Evolutionary conservation across 2,888 invertebrate species (phyloP), one percentile per base, ranked within the genome.

Genomic region (Physocephala rufipes): DNA sequence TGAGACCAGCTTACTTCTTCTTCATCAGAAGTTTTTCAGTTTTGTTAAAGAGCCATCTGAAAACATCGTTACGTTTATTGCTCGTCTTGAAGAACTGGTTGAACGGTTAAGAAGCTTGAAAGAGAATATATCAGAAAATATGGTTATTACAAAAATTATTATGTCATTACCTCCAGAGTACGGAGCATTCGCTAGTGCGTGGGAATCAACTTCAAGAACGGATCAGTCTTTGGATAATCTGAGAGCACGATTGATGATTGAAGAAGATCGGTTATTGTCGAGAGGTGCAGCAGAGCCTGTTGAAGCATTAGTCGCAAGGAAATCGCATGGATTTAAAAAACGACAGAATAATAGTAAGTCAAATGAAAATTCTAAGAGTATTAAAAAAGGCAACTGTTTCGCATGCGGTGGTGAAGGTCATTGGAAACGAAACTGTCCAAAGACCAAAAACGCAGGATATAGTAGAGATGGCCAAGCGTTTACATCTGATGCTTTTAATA

Each of bases 31-130:
- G 30, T 59, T 59, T 15, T 59, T 59, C 4, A 59, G 30, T 59
- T 59, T 59, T 59, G 26, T 28, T 28, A 59, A 59, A n/a, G 59
- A 59, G n/a, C 59, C 59, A 59, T 28, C 59, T 13, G 59, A 59
- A n/a, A 28, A 59, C 59, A 59, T 59, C n/a, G 28, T 24, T 16
- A 26, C 58, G 16, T 58, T 58, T 26, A 58, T 59, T 15, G 30
- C 59, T 59, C 16, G 28, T n/a, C 28, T 59, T 28, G 28, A 59
- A 28, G 59, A 59, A 28, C 28, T 59, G 26, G 59, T 59, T 12
- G 59, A 59, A 28, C 59, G 30, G 7, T 7, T 59, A 24, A 59
- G 59, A n/a, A 16, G 59, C 59, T 59, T 59, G 9, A 4, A 36
- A 28, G 59, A 59, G 2, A 59, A 59, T 24, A 59, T 36, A 36